These are phyloP conservation scores for Cheiracanthium punctorium DNA, from an alignment of 2,888 invertebrate species.

Conservation along the genomic window DNA sequence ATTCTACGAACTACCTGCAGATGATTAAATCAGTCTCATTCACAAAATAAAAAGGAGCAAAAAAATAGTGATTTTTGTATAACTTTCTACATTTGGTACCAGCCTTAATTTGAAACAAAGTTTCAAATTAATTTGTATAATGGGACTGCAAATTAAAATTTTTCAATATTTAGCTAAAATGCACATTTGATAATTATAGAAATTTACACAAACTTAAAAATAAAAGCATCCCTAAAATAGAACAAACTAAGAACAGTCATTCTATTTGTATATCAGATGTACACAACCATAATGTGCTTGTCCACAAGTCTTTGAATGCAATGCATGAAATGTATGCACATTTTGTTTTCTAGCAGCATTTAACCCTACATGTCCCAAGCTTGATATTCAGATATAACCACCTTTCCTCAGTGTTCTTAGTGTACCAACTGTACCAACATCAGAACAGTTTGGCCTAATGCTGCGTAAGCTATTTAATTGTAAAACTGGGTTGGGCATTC, in stretches of 20 bases:
- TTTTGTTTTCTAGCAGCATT: neutral
- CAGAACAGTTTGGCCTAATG: slow-evolving; percentile 47
- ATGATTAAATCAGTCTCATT: too few relatives aligned
- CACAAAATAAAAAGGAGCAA: too few relatives aligned
- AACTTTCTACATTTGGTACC: too few relatives aligned
- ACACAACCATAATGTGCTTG: neutral
- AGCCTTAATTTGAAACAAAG: too few relatives aligned
- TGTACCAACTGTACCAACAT: slow-evolving; percentile 67
- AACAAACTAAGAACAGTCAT: neutral
- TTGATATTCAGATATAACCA: slow-evolving; percentile 62
- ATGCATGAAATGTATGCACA: neutral
- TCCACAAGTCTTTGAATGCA: neutral
- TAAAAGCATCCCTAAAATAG: neutral
- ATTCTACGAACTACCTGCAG: neutral
- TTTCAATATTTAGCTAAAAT: neutral
- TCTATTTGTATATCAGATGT: neutral
- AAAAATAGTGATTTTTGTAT: too few relatives aligned
- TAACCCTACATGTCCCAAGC: neutral
- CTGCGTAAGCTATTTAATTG: slow-evolving; percentile 64
- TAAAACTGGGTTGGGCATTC: slow-evolving; percentile 67
- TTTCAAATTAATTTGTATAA: too few relatives aligned
- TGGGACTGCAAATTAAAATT: too few relatives aligned
- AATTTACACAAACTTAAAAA: neutral
- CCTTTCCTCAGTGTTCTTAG: slow-evolving; percentile 68
- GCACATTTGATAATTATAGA: neutral